These are phyloP conservation scores for Tinamus major DNA, from an alignment of 2,797 vertebrate species.

Conservation along the genomic window DNA sequence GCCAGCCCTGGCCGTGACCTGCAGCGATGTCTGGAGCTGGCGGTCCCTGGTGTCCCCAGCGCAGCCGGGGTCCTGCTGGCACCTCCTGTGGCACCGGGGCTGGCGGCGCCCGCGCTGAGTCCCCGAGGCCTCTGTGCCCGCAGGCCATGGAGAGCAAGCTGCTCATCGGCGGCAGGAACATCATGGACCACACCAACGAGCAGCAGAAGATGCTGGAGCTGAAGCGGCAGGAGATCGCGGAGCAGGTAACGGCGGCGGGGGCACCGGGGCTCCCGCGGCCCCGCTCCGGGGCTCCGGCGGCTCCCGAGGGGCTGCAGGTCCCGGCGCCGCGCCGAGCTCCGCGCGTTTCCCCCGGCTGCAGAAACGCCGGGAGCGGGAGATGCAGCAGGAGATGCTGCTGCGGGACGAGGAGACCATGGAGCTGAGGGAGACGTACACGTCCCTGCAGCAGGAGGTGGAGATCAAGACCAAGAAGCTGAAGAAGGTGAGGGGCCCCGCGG, in stretches of 20 bases:
- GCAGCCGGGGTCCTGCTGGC: no score
- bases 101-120: not conserved
- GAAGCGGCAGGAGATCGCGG: slow-evolving; percentile 92
- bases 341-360: not conserved
- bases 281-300: no score
- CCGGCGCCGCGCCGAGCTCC: not conserved
- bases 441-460: slow-evolving; percentile 97
- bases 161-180: slow-evolving; percentile 93
- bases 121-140: not conserved
- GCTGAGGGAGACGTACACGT: slow-evolving; percentile 92
- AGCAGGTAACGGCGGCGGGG: slow-evolving; percentile 84
- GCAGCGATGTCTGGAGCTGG: no score
- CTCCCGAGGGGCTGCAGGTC: no score
- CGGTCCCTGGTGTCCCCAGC: no score
- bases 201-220: slow-evolving; percentile 95
- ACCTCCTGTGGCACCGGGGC: not conserved
- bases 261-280: no score
- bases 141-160: slow-evolving; percentile 98
- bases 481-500: slow-evolving; percentile 81
- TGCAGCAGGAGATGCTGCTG: slow-evolving; percentile 93
- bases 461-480: slow-evolving; percentile 97
- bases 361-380: slow-evolving; percentile 92
- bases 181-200: slow-evolving; percentile 96
- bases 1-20: no score
- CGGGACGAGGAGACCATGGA: slow-evolving; percentile 95